Percentiles rank a stretch among this genome's conserved stretches.
Evolutionary conservation across 2,797 vertebrate genomes (phyloP).

Genomic region (Microhierax caerulescens): DNA sequence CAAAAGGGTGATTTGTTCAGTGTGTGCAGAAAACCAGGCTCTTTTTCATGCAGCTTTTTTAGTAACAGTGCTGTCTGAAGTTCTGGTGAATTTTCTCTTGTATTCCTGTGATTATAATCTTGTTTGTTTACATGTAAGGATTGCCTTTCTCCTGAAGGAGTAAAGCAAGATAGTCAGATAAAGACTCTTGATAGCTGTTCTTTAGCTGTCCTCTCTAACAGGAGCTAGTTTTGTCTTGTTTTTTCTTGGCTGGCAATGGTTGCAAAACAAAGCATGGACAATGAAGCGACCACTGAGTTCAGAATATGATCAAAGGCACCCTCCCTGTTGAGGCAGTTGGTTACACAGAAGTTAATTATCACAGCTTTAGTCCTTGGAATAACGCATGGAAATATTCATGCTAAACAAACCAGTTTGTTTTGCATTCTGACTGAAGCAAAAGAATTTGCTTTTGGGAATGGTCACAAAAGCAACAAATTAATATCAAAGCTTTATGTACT

Average conservation of each 20-base stretch:
- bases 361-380: not conserved
- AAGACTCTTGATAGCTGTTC: not conserved
- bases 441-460: not conserved
- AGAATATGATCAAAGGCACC: not conserved
- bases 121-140: accelerated
- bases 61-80: not conserved
- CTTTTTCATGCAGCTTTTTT: not conserved
- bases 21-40: not conserved
- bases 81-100: not conserved
- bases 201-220: not conserved
- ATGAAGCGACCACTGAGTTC: not conserved
- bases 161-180: not conserved
- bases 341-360: not conserved
- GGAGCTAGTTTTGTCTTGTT: not conserved
- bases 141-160: not conserved
- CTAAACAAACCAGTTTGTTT: not conserved
- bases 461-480: not conserved
- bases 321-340: not conserved
- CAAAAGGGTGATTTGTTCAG: not conserved
- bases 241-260: not conserved
- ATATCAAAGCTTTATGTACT: not conserved
- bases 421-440: not conserved
- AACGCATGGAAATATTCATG: not conserved
- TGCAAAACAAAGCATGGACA: not conserved
- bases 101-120: not conserved